Conservation (phyloP, 2,113 vertebrate genomes). For the Urocolius indicus region DNA sequence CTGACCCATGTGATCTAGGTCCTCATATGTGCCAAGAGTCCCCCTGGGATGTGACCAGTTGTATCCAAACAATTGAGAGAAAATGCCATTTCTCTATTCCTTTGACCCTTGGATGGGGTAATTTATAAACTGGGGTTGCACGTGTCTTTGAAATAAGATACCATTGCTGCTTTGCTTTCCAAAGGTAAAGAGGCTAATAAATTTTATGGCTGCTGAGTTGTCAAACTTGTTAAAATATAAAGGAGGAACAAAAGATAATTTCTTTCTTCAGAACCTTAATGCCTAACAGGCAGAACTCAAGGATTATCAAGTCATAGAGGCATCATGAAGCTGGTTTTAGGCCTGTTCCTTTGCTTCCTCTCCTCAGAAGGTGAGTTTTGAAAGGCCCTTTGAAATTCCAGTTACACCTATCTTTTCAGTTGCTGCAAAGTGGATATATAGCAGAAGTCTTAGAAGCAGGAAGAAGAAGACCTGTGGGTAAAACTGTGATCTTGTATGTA, state of each 20-base stretch:
- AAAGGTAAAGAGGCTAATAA: constrained; percentile 53
- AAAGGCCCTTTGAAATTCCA: background rate
- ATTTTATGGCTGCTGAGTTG: constrained; percentile 71
- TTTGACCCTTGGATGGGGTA: background rate
- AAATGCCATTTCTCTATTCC: background rate
- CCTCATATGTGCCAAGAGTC: background rate
- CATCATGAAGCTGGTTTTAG: constrained; percentile 45
- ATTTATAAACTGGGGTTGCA: background rate
- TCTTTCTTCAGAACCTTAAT: background rate
- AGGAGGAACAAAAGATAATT: background rate
- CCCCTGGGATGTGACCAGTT: background rate
- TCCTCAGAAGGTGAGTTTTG: constrained; percentile 60
- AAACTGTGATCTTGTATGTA: background rate
- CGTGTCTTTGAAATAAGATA: background rate
- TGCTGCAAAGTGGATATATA: constrained; percentile 1
- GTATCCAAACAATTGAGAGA: background rate
- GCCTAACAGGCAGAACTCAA: background rate
- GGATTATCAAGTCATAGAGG: background rate
- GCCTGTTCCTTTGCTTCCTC: constrained; percentile 1
- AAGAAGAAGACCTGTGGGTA: constrained; percentile 17
- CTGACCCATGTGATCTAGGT: background rate
- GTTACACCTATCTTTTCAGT: background rate
- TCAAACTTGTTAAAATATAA: constrained; percentile 50
- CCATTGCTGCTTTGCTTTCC: background rate
- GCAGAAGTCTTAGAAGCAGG: background rate